Conservation (phyloP, 2,113 vertebrate species). For the Neotoma lepida region DNA sequence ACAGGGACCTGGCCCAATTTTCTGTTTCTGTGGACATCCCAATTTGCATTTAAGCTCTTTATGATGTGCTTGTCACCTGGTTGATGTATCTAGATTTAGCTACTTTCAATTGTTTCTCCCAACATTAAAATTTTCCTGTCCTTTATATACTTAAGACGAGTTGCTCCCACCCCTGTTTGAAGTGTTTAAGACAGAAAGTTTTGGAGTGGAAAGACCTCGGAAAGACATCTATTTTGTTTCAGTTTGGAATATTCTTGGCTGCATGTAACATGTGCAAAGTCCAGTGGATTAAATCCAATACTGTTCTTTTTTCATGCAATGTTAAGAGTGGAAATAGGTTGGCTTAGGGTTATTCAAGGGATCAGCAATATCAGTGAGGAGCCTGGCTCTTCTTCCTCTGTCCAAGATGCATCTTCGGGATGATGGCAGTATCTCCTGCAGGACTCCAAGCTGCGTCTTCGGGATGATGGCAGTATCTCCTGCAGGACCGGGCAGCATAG, state of each 20-base stretch:
- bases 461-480: neutral
- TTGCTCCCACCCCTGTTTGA: neutral
- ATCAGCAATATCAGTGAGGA: neutral
- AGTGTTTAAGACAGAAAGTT: slow-evolving; percentile 10
- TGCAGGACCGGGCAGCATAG: neutral
- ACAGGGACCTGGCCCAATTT: slow-evolving; percentile 61
- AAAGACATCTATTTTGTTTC: slow-evolving; percentile 11
- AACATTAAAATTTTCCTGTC: neutral
- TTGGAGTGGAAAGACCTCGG: slow-evolving; percentile 16
- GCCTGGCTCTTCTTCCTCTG: neutral
- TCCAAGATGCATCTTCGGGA: neutral
- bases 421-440: neutral
- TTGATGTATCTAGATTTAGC: slow-evolving; percentile 42
- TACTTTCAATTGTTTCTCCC: slow-evolving; percentile 33
- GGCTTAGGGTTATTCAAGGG: neutral
- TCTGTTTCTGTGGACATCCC: slow-evolving; percentile 33
- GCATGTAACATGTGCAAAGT: slow-evolving; percentile 60
- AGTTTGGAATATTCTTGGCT: slow-evolving; percentile 58
- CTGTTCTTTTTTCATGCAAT: neutral
- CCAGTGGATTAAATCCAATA: neutral
- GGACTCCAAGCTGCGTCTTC: neutral
- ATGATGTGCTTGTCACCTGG: slow-evolving; percentile 14
- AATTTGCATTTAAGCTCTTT: slow-evolving; percentile 57
- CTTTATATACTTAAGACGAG: slow-evolving; percentile 15
- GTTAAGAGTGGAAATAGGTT: neutral